Percentiles rank a stretch among this genome's conserved stretches.
These are phyloP conservation scores for Gnathonemus echidnorhynchus DNA, from an alignment of 2,113 vertebrate genomes.

Conservation along the genomic window DNA sequence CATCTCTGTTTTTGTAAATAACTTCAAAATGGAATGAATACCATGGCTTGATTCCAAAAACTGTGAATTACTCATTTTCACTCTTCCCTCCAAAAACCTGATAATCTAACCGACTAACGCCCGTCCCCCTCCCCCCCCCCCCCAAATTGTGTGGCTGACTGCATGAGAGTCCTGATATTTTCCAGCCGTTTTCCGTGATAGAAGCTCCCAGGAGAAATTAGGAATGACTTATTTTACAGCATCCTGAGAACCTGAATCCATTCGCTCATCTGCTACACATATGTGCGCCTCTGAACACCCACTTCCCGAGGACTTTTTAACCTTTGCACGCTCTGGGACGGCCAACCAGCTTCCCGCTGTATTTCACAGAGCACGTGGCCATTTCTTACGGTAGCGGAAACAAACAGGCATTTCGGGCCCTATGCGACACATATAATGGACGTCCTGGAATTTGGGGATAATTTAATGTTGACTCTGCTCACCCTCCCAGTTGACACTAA, in stretches of 20 bases:
- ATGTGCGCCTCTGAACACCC: constrained; percentile 16
- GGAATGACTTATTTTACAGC: constrained; percentile 33
- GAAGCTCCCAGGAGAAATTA: constrained; percentile 31
- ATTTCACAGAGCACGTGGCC: background rate
- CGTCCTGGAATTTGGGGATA: background rate
- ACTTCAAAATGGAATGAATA: background rate
- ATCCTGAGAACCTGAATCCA: constrained; percentile 30
- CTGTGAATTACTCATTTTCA: background rate
- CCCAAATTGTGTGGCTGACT: background rate
- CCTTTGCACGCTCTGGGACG: background rate
- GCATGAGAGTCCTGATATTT: constrained; percentile 7
- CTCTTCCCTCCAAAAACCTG: background rate
- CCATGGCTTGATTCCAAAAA: background rate
- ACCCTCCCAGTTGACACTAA: background rate
- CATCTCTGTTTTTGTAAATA: background rate
- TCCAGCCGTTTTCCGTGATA: constrained; percentile 23
- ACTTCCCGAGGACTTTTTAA: background rate
- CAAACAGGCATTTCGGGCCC: background rate
- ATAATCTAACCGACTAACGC: background rate
- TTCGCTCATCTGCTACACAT: constrained; percentile 26
- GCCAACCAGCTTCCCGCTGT: background rate
- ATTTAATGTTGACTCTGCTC: background rate
- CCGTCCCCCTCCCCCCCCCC: too few species aligned
- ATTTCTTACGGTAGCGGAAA: background rate
- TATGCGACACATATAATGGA: background rate